phyloP scores from a whole-genome alignment of 2,797 vertebrate genomes.

The Lateolabrax maculatus region DNA sequence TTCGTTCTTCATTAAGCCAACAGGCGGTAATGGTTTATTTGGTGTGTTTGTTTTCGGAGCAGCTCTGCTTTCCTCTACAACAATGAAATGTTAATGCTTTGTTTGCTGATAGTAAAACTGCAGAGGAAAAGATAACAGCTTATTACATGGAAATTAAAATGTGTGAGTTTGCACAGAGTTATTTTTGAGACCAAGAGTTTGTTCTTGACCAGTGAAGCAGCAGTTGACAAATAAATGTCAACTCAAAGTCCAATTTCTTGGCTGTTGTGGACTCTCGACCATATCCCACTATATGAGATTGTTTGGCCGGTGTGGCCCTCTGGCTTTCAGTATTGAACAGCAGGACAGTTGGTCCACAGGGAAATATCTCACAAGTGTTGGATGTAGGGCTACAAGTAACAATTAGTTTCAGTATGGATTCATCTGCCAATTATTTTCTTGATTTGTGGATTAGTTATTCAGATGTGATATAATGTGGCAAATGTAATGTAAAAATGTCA shows the following conservation, averaged over 20 bases:
- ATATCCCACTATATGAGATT: neutral
- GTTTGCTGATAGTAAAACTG: slow-evolving; percentile 50
- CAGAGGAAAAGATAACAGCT: slow-evolving; percentile 32
- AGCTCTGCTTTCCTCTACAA: slow-evolving; percentile 29
- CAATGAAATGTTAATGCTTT: slow-evolving; percentile 61
- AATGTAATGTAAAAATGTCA: no score
- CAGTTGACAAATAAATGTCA: neutral
- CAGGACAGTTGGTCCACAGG: neutral
- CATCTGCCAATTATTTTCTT: neutral
- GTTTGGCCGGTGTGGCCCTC: no score
- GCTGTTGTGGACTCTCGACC: neutral
- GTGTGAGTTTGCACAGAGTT: neutral
- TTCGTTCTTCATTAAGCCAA: slow-evolving; percentile 45
- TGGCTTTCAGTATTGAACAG: neutral
- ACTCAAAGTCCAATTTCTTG: neutral
- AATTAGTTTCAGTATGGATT: neutral
- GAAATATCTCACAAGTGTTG: neutral
- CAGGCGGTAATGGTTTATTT: slow-evolving; percentile 44
- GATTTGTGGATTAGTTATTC: neutral
- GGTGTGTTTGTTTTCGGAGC: slow-evolving; percentile 42
- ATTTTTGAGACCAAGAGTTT: neutral
- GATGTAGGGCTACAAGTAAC: no score
- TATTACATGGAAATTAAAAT: slow-evolving; percentile 29
- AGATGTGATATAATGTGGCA: no score
- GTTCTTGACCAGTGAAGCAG: neutral